A percentile compares a stretch with the other conserved stretches of the same genome.
phyloP scores from a whole-genome alignment of 2,797 vertebrate genomes.

The Oryzias sinensis region DNA sequence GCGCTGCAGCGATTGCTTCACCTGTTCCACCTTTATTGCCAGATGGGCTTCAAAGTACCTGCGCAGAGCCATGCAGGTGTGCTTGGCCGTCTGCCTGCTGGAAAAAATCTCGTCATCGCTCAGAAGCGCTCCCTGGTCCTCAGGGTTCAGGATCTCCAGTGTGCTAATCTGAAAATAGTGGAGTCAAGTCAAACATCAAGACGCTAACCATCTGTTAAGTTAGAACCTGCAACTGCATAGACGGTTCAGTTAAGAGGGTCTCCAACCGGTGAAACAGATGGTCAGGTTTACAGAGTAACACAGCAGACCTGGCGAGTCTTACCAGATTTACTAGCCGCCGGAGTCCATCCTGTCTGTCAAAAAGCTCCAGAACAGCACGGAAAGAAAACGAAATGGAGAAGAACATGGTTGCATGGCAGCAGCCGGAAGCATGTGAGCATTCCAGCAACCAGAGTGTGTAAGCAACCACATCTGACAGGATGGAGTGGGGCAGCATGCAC shows the following conservation, averaged over 20 bases:
- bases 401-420: constrained; percentile 99
- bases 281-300: constrained; percentile 3
- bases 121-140: constrained; percentile 93
- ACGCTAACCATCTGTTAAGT: background rate
- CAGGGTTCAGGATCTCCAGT: constrained; percentile 94
- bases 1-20: constrained; percentile 96
- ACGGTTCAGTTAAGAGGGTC: background rate
- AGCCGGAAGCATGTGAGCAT: constrained; percentile 96
- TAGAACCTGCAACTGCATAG: background rate
- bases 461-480: constrained; percentile 93
- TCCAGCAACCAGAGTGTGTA: constrained; percentile 98
- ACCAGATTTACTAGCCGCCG: constrained; percentile 94
- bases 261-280: constrained; percentile 7
- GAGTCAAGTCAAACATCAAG: constrained; percentile 8
- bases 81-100: constrained; percentile 97
- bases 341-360: constrained; percentile 94
- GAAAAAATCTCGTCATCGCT: constrained; percentile 99
- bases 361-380: constrained; percentile 94
- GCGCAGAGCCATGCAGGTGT: constrained; percentile 98
- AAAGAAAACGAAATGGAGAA: constrained; percentile 99
- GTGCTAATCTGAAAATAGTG: constrained; percentile 89
- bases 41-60: constrained; percentile 98
- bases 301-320: constrained; percentile 11
- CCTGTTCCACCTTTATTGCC: constrained; percentile 97
- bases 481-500: constrained; percentile 93